phyloP scores from a whole-genome alignment of 2,888 invertebrate genomes.

The Liodrosophila aerea region DNA sequence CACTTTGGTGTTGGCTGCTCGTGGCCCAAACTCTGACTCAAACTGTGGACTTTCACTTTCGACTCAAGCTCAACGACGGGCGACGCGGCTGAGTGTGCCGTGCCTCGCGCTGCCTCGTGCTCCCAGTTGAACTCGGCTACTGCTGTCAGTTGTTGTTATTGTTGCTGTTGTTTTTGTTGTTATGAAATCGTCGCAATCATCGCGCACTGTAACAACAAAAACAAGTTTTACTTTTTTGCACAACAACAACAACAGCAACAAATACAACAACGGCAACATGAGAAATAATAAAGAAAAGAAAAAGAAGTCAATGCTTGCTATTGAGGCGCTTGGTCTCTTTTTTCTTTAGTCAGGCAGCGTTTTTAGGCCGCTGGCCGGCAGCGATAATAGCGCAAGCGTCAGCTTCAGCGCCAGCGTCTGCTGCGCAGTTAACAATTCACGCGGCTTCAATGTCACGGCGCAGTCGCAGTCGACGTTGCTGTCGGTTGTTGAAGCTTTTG shows the following conservation, averaged over 20 bases:
- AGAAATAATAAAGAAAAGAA: constrained; percentile 7
- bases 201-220: constrained; percentile 58
- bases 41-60: constrained; percentile 69
- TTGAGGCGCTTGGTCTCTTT: constrained; percentile 67
- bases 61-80: constrained; percentile 36
- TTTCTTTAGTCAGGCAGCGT: constrained; percentile 44
- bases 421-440: too few species aligned
- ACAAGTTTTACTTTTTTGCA: constrained; percentile 69
- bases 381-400: constrained; percentile 10
- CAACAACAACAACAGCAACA: constrained; percentile 32
- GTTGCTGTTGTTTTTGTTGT: constrained; percentile 49
- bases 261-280: constrained; percentile 28
- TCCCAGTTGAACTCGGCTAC: constrained; percentile 39
- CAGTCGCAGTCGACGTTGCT: constrained; percentile 31
- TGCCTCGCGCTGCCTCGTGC: constrained; percentile 21
- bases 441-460: constrained; percentile 71
- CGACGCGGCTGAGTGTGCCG: constrained; percentile 54
- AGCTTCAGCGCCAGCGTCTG: constrained; percentile 27
- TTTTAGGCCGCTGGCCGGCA: constrained; percentile 67
- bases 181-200: constrained; percentile 66
- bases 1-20: constrained; percentile 23
- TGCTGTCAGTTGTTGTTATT: constrained; percentile 13
- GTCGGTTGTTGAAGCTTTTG: constrained; percentile 32
- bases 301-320: constrained; percentile 67
- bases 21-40: constrained; percentile 43